phyloP scores from a whole-genome alignment of 2,797 vertebrate genomes.

The Lagocephalus sceleratus region DNA sequence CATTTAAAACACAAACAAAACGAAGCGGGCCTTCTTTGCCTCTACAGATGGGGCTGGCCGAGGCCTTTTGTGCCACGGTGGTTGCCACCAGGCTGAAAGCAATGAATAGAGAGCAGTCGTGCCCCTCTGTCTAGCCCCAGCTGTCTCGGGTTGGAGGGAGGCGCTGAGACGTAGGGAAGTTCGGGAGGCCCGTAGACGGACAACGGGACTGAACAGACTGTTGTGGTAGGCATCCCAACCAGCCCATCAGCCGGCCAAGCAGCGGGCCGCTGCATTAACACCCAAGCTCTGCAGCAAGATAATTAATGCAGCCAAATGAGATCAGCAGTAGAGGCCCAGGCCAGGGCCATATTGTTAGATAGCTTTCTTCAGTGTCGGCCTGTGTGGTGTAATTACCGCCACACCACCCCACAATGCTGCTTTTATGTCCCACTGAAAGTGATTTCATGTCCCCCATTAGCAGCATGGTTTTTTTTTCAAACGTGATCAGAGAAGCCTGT shows the following conservation, averaged over 20 bases:
- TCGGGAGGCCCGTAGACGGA: conserved; percentile 57
- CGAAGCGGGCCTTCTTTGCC: conserved; percentile 19
- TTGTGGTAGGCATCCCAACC: conserved; percentile 59
- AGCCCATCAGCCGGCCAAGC: conserved; percentile 54
- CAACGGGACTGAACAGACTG: conserved; percentile 64
- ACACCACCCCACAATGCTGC: conserved; percentile 80
- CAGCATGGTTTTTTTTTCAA: conserved; percentile 45
- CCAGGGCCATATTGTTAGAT: conserved; percentile 83
- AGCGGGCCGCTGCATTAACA: conserved; percentile 55
- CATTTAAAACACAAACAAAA: conserved; percentile 40
- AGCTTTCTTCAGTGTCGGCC: conserved; percentile 82
- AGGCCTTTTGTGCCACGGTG: conserved; percentile 39
- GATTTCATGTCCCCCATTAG: conserved; percentile 85
- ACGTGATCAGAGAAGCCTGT: conserved; percentile 56
- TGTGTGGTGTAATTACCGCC: conserved; percentile 65
- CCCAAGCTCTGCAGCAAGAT: conserved; percentile 72
- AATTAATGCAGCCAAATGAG: conserved; percentile 97
- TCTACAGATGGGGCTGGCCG: conserved; percentile 29
- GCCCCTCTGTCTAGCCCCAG: conserved; percentile 70
- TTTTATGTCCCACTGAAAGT: conserved; percentile 89
- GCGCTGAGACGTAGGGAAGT: conserved; percentile 56
- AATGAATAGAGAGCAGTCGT: conserved; percentile 64
- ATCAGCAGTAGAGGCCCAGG: conserved; percentile 89
- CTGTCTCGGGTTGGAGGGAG: conserved; percentile 67
- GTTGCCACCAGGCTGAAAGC: conserved; percentile 53